A percentile compares a stretch with the other conserved stretches of the same genome.
phyloP scores from a whole-genome alignment of 2,888 invertebrate genomes.

The Plusia festucae region DNA sequence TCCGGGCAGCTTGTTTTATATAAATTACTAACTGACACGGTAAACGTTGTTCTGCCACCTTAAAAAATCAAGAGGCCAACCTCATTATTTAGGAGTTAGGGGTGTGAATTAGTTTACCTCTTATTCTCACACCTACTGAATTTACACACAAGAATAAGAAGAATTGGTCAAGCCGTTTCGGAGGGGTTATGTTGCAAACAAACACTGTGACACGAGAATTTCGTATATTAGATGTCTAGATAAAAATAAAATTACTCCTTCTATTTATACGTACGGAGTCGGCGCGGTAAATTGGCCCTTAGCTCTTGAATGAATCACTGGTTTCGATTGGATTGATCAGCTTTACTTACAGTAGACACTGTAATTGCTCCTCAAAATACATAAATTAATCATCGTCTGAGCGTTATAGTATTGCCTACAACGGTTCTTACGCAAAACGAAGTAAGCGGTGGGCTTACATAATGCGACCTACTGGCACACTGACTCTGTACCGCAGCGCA shows the following conservation, averaged over 20 bases:
- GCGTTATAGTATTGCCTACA: slow-evolving; percentile 73
- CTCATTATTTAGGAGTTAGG: too few relatives aligned
- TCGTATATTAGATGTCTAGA: background rate
- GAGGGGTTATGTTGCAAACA: too few relatives aligned
- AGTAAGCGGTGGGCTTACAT: slow-evolving; percentile 81
- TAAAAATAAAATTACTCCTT: background rate
- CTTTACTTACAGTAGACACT: slow-evolving; percentile 26
- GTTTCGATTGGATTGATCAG: slow-evolving; percentile 14
- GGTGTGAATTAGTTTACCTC: too few relatives aligned
- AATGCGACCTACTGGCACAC: slow-evolving; percentile 84
- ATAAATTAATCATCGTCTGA: slow-evolving; percentile 66
- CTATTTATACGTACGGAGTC: background rate
- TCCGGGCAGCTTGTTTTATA: too few relatives aligned
- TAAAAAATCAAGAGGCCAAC: too few relatives aligned
- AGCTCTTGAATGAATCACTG: slow-evolving; percentile 15
- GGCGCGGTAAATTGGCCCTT: background rate
- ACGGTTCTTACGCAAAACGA: slow-evolving; percentile 81
- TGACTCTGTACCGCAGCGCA: slow-evolving; percentile 77
- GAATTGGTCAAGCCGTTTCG: too few relatives aligned
- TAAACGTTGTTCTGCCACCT: too few relatives aligned
- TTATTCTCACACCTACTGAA: too few relatives aligned
- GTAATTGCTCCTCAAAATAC: slow-evolving; percentile 54
- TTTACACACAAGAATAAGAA: too few relatives aligned
- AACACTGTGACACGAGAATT: too few relatives aligned
- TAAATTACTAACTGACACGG: too few relatives aligned